These are phyloP conservation scores for Apamea anceps DNA, from an alignment of 2,888 invertebrate genomes.

Conservation along the genomic window DNA sequence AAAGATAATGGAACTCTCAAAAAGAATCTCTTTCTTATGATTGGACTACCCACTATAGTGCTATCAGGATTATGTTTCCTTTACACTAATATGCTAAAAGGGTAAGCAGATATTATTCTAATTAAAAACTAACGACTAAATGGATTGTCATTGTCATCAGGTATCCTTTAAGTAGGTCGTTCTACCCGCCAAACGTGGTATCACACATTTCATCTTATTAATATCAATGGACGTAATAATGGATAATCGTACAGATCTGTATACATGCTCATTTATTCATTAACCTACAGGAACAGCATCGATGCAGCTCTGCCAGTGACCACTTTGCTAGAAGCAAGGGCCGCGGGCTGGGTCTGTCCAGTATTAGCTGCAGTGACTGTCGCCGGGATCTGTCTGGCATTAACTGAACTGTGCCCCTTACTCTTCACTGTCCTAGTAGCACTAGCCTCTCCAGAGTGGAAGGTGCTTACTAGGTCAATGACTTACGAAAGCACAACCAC, in stretches of 20 bases:
- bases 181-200: slow-evolving; percentile 22
- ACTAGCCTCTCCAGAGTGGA: slow-evolving; percentile 91
- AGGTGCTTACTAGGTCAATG: slow-evolving; percentile 91
- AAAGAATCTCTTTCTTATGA: slow-evolving; percentile 81
- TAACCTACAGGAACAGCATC: slow-evolving; percentile 85
- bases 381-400: slow-evolving; percentile 90
- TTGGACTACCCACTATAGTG: slow-evolving; percentile 81
- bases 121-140: slow-evolving; percentile 27
- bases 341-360: slow-evolving; percentile 91
- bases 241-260: slow-evolving; percentile 40
- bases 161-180: slow-evolving; percentile 36
- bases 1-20: slow-evolving; percentile 79
- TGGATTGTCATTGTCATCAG: slow-evolving; percentile 29
- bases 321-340: slow-evolving; percentile 90
- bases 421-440: slow-evolving; percentile 89
- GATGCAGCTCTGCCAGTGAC: slow-evolving; percentile 91
- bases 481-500: slow-evolving; percentile 91
- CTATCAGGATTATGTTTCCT: slow-evolving; percentile 84
- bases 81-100: slow-evolving; percentile 87
- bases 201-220: slow-evolving; percentile 46
- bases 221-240: slow-evolving; percentile 37
- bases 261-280: slow-evolving; percentile 35
- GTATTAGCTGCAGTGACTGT: slow-evolving; percentile 91
- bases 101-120: slow-evolving; percentile 72
- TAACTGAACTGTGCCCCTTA: slow-evolving; percentile 91